Percentiles rank a stretch among this genome's conserved stretches.
These are phyloP conservation scores for Clepsis dumicolana DNA, from an alignment of 2,888 invertebrate genomes.

Conservation along the genomic window DNA sequence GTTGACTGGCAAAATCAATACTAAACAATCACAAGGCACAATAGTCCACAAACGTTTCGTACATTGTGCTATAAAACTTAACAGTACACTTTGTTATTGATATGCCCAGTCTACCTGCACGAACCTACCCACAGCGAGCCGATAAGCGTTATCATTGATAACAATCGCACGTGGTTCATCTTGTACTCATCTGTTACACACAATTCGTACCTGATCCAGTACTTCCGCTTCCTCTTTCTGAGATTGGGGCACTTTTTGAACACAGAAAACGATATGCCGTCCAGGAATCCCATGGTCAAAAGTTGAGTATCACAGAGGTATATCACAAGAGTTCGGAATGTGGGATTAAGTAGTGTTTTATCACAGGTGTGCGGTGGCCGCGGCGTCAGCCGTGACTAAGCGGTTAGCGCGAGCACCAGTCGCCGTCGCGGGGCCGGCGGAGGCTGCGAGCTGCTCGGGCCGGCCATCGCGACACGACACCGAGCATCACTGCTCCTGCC, in stretches of 20 bases:
- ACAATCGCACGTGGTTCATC: slow-evolving; percentile 46
- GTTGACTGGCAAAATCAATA: slow-evolving; percentile 35
- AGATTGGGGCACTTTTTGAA: slow-evolving; percentile 47
- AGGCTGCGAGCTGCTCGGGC: slow-evolving; percentile 47
- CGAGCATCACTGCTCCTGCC: neutral
- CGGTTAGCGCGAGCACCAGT: slow-evolving; percentile 59
- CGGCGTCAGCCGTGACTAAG: slow-evolving; percentile 71
- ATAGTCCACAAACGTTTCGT: slow-evolving; percentile 17
- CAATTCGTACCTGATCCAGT: slow-evolving; percentile 41
- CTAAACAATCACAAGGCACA: slow-evolving; percentile 22
- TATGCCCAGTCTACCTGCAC: neutral
- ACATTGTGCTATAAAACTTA: slow-evolving; percentile 14
- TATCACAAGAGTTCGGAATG: slow-evolving; percentile 41
- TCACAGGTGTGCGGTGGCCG: slow-evolving; percentile 65
- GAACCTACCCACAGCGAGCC: slow-evolving; percentile 23
- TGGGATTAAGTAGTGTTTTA: slow-evolving; percentile 54
- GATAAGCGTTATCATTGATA: slow-evolving; percentile 46
- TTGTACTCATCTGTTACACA: slow-evolving; percentile 12
- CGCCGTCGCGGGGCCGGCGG: slow-evolving; percentile 38
- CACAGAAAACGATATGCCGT: slow-evolving; percentile 44
- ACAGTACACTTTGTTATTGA: slow-evolving; percentile 26
- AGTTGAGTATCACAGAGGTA: slow-evolving; percentile 45
- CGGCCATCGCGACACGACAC: slow-evolving; percentile 46
- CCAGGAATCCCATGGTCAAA: slow-evolving; percentile 45
- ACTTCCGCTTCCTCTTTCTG: slow-evolving; percentile 35